phyloP scores from a whole-genome alignment of 2,797 vertebrate species.

The Tamandua tetradactyla region DNA sequence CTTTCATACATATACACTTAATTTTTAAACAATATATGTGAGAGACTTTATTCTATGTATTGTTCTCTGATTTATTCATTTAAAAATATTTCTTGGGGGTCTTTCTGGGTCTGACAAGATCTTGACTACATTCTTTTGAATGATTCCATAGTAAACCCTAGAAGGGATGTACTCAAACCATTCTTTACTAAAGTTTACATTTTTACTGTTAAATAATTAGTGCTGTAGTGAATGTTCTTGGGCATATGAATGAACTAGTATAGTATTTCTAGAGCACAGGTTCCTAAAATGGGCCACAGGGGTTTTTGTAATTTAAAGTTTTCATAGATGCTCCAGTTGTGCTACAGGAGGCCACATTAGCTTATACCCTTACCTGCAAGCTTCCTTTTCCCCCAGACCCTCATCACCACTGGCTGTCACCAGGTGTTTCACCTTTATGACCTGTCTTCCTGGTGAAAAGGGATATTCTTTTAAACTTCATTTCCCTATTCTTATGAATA shows the following conservation, averaged over 20 bases:
- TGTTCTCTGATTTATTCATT: neutral
- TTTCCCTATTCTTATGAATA: neutral
- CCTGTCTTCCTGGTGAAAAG: neutral
- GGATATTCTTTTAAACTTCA: neutral
- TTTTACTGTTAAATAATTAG: neutral
- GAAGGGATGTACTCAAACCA: neutral
- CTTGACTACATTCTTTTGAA: neutral
- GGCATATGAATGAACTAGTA: rapidly evolving
- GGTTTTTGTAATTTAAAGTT: rapidly evolving
- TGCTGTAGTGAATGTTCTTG: neutral
- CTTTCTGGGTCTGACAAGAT: neutral
- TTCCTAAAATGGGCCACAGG: no score
- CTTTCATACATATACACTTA: neutral
- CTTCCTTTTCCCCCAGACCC: neutral
- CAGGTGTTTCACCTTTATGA: neutral
- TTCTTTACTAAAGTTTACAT: neutral
- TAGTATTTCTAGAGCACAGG: neutral
- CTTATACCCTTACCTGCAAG: neutral
- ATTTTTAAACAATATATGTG: neutral
- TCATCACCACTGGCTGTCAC: rapidly evolving
- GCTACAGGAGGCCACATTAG: neutral
- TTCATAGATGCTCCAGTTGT: no score
- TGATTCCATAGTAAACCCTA: neutral
- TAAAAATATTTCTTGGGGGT: neutral
- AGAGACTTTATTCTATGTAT: neutral